Evolutionary conservation across 2,797 vertebrate genomes (phyloP), one percentile per base, ranked within the genome.

Genomic region (Hapalemur alaotrensis): DNA sequence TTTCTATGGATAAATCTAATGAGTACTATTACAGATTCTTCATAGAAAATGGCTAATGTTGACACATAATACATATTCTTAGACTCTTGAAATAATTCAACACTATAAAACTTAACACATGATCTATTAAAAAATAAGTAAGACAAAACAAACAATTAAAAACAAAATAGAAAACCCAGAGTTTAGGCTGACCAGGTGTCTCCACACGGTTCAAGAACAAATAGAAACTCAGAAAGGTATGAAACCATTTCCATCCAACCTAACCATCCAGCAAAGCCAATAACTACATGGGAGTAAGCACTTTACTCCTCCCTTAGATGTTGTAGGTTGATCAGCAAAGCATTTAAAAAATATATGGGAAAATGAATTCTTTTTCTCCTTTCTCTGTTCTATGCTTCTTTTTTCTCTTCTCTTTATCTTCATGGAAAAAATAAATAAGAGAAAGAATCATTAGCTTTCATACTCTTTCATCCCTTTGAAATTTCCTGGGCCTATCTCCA

Each of bases 371-470:
- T 72, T 90, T 91, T 79, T 54, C 20, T 75, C 18, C 7, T 54
- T 93, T 30, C 22, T 95, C 32, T 76, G 17, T 7, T 59, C 15
- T 35, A 9, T 54, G 43, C 9, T 61, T 76, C 63, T 73, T n/a
- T 92, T 57, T 41, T 11, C 48, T 69, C 30, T 5, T 69, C 5
- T 48, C 28, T 94, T 91, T 90, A 76, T 70, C 9, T 69, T 67
- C 38, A 57, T 32, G 32, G 20, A 50, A 35, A 48, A 52, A 65
- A 22, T 15, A 70, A 83, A 59, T 50, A 72, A 95, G 67, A 28
- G 90, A 95, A 69, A 52, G 25, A 82, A 63, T 86, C 30, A 79
- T 95, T 82, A 69, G 11, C 18, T 57, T 65, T n/a, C 6, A n/a
- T 9, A 17, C 14, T 7, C n/a, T 75, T 81, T 52, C 3, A 65